Conservation (phyloP, 1,140 invertebrate species). For the Trypoxylus dichotomus region DNA sequence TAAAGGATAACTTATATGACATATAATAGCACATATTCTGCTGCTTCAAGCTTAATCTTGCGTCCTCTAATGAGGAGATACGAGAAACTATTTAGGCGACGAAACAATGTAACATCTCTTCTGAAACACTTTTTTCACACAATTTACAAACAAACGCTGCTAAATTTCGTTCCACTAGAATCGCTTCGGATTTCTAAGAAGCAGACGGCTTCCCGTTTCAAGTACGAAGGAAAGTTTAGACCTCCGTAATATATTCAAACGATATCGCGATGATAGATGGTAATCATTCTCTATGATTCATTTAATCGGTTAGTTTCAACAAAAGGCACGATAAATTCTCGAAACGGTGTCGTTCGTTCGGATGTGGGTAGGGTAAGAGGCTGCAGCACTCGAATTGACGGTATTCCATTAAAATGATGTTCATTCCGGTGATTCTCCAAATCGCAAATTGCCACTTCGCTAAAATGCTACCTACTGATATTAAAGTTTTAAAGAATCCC, state of each 20-base stretch:
- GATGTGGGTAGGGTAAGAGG: background rate
- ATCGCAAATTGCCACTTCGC: background rate
- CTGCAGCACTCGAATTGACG: background rate
- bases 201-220: too few species aligned
- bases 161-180: too few species aligned
- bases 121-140: too few species aligned
- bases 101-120: too few species aligned
- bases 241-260: slow-evolving; percentile 7
- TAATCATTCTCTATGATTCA: slow-evolving; percentile 22
- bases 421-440: slow-evolving; percentile 2
- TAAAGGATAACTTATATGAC: too few species aligned
- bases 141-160: too few species aligned
- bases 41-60: too few species aligned
- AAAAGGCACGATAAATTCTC: slow-evolving; percentile 10
- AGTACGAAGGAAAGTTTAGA: background rate
- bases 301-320: slow-evolving; percentile 11
- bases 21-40: too few species aligned
- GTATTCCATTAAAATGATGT: slow-evolving; percentile 18
- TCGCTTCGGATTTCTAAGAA: too few species aligned
- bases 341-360: slow-evolving; percentile 15
- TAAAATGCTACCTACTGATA: slow-evolving; percentile 3
- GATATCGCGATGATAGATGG: slow-evolving; percentile 9
- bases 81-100: too few species aligned
- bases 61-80: too few species aligned
- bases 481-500: background rate